Percentiles rank a stretch among this genome's conserved stretches.
Evolutionary conservation across 2,797 vertebrate species (phyloP).

Genomic region (Sebastes diploproa): DNA sequence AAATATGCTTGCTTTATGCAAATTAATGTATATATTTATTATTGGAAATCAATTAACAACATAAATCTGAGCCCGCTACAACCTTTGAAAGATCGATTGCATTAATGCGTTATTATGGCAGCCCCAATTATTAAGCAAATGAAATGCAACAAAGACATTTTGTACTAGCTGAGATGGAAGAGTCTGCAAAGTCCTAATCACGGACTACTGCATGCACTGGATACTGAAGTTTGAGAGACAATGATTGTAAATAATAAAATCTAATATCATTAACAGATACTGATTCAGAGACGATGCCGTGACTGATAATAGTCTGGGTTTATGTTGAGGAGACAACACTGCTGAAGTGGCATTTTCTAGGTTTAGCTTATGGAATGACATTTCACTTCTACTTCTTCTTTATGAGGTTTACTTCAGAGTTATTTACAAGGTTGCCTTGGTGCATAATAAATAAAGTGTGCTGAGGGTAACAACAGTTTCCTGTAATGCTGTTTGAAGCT

Average conservation of each 20-base stretch:
- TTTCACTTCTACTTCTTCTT: conserved; percentile 18
- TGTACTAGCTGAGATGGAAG: background rate
- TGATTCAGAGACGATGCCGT: background rate
- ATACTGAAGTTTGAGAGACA: background rate
- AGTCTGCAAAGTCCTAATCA: background rate
- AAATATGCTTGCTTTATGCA: too few relatives aligned
- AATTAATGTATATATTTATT: too few relatives aligned
- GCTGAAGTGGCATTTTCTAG: background rate
- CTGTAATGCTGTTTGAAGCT: background rate
- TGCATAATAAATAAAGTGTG: background rate
- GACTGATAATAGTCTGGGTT: background rate
- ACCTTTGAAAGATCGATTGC: too few relatives aligned
- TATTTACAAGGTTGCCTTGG: conserved; percentile 1
- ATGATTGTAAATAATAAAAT: background rate
- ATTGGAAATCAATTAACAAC: too few relatives aligned
- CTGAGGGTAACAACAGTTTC: background rate
- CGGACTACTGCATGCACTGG: too few relatives aligned
- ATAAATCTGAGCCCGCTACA: too few relatives aligned
- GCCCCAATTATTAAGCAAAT: background rate
- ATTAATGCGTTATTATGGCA: too few relatives aligned
- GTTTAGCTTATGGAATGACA: background rate
- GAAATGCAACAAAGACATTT: background rate
- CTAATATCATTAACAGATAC: background rate
- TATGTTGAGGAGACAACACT: background rate
- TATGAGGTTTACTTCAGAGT: background rate